phyloP scores from a whole-genome alignment of 2,797 vertebrate genomes.

The Halcyon badia region DNA sequence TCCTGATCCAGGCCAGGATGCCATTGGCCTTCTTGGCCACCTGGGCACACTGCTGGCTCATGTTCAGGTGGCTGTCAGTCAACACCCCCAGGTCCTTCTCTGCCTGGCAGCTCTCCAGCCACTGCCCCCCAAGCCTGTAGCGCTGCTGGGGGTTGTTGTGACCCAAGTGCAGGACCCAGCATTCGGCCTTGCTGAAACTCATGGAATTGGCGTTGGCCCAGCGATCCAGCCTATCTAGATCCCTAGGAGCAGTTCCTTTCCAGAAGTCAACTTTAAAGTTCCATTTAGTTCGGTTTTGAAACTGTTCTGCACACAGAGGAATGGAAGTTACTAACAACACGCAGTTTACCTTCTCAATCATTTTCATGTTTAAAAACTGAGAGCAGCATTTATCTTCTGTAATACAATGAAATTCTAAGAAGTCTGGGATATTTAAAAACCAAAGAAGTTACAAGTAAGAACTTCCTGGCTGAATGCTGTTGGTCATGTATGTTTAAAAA shows the following conservation, averaged over 20 bases:
- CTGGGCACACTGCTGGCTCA: too few species aligned
- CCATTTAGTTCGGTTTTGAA: not conserved
- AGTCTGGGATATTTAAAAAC: not conserved
- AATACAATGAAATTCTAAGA: not conserved
- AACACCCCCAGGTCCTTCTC: too few species aligned
- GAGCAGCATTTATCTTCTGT: not conserved
- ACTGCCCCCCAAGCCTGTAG: too few species aligned
- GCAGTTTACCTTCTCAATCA: not conserved
- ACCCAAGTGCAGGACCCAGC: too few species aligned
- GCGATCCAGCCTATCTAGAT: too few species aligned
- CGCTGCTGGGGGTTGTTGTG: too few species aligned
- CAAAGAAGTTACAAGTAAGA: not conserved
- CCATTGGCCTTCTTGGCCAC: too few species aligned
- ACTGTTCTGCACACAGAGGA: not conserved
- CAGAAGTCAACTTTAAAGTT: not conserved
- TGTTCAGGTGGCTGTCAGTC: too few species aligned
- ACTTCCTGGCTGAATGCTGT: not conserved
- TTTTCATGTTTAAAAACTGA: not conserved
- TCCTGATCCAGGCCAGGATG: too few species aligned
- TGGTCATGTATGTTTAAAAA: not conserved
- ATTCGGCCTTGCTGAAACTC: too few species aligned
- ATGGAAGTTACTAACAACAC: not conserved
- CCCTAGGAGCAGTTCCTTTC: not conserved
- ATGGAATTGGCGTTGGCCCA: too few species aligned
- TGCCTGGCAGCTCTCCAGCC: too few species aligned